Evolutionary conservation across 2,797 vertebrate genomes (phyloP).

Genomic region (Coranthus polyacanthus): DNA sequence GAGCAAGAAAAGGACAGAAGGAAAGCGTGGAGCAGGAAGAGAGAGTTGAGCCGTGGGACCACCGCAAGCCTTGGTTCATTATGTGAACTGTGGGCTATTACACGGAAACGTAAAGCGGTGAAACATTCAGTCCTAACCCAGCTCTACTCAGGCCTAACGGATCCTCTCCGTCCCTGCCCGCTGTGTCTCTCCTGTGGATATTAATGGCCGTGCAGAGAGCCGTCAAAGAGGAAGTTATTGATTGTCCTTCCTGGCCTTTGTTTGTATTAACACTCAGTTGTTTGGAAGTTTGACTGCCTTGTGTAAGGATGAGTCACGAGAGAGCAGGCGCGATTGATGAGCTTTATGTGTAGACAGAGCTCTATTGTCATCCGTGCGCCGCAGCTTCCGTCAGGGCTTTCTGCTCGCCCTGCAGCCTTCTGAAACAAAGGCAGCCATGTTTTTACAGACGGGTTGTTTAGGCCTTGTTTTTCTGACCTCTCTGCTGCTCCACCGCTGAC

Average conservation of each 20-base stretch:
- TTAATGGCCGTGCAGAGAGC: conserved; percentile 52
- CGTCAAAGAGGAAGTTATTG: conserved; percentile 69
- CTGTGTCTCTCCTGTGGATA: conserved; percentile 35
- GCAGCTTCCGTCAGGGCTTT: conserved; percentile 77
- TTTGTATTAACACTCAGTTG: conserved; percentile 64
- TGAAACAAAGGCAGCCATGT: conserved; percentile 77
- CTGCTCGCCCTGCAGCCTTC: conserved; percentile 65
- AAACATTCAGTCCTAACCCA: conserved; percentile 3
- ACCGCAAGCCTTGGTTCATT: conserved; percentile 21
- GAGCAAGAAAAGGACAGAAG: conserved; percentile 46
- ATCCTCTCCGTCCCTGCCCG: conserved; percentile 1
- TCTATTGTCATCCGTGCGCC: conserved; percentile 71
- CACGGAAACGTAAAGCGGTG: conserved; percentile 30
- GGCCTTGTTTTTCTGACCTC: conserved; percentile 67
- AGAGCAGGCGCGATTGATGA: conserved; percentile 76
- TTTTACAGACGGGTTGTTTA: conserved; percentile 64
- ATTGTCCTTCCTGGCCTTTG: conserved; percentile 62
- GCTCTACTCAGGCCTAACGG: conserved; percentile 10
- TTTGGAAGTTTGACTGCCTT: conserved; percentile 72
- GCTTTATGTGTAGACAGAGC: conserved; percentile 76
- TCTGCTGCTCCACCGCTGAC: conserved; percentile 36
- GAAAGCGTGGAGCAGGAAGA: conserved; percentile 20
- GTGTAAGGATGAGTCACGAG: conserved; percentile 77
- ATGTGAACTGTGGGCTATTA: conserved; percentile 33
- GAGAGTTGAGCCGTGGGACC: conserved; percentile 26